A percentile compares a stretch with the other conserved stretches of the same genome.
phyloP scores from a whole-genome alignment of 2,797 vertebrate species.

The Eupleurogrammus muticus region DNA sequence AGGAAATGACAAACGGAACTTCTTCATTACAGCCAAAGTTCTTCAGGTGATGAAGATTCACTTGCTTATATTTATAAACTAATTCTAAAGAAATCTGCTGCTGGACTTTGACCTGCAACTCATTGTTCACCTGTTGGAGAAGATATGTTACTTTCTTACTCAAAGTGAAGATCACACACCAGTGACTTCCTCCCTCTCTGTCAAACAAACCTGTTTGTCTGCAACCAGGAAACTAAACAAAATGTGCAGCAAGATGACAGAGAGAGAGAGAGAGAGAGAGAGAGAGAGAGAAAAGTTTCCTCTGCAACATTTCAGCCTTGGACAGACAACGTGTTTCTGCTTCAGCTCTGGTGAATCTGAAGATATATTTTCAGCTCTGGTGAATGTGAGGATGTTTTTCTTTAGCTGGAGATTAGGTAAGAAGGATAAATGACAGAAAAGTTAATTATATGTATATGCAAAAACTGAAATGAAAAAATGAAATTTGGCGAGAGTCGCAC shows the following conservation, averaged over 20 bases:
- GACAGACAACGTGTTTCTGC: slow-evolving; percentile 45
- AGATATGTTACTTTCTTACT: no score
- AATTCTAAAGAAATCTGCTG: neutral
- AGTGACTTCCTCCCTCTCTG: slow-evolving; percentile 1
- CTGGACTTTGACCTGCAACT: slow-evolving; percentile 6
- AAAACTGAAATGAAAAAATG: slow-evolving; percentile 33
- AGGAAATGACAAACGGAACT: neutral
- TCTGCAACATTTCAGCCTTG: slow-evolving; percentile 19
- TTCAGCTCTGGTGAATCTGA: slow-evolving; percentile 43
- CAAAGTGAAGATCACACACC: no score
- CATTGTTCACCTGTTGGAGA: no score
- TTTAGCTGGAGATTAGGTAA: slow-evolving; percentile 40
- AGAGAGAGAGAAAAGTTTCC: neutral
- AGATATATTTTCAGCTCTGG: slow-evolving; percentile 14
- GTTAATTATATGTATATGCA: neutral
- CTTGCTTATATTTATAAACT: no score
- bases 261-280: slow-evolving; percentile 9
- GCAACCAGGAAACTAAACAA: slow-evolving; percentile 83
- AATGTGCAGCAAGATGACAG: slow-evolving; percentile 41
- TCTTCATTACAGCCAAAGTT: neutral
- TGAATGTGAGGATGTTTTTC: slow-evolving; percentile 34
- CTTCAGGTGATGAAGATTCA: neutral
- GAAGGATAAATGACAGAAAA: slow-evolving; percentile 7
- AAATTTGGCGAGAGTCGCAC: no score
- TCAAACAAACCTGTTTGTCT: slow-evolving; percentile 80